Evolutionary conservation across 1,140 invertebrate species (phyloP).

Genomic region (Bradynema listronoti): DNA sequence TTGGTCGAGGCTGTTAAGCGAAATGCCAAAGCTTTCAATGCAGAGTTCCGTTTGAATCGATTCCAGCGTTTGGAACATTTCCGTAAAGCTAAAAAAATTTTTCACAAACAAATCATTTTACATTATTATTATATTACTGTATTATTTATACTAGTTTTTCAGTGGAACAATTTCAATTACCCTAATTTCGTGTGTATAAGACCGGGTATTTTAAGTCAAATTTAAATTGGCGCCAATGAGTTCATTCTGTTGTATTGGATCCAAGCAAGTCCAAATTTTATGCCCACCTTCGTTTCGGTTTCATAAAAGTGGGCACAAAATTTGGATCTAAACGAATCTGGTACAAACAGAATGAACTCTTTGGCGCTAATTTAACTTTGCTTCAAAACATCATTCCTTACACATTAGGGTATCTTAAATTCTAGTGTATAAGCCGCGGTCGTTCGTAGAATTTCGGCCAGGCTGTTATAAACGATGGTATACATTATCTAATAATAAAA

Average conservation of each 20-base stretch:
- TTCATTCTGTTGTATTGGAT: not conserved
- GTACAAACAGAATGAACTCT: too few relatives aligned
- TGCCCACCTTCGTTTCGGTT: not conserved
- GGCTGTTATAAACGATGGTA: too few relatives aligned
- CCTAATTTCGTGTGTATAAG: not conserved
- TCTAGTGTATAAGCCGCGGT: too few relatives aligned
- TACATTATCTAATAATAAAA: too few relatives aligned
- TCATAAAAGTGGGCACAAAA: too few relatives aligned
- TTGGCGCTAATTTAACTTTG: too few relatives aligned
- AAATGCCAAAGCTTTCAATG: conserved; percentile 23
- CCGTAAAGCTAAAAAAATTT: conserved; percentile 10
- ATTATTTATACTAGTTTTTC: conserved; percentile 5
- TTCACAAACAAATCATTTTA: not conserved
- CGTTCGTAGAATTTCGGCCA: too few relatives aligned
- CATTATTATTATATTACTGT: not conserved
- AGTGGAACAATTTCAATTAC: not conserved
- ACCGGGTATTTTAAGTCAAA: not conserved
- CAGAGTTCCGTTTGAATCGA: not conserved
- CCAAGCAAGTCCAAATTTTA: not conserved
- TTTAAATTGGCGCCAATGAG: not conserved
- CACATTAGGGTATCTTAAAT: too few relatives aligned
- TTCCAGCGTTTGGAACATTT: conserved; percentile 15
- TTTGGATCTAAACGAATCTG: too few relatives aligned
- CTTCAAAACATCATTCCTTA: too few relatives aligned
- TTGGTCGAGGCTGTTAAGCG: conserved; percentile 25